Percentiles rank a stretch among this genome's conserved stretches.
Evolutionary conservation across 2,888 invertebrate species (phyloP).

Genomic region (Lysandra bellargus): DNA sequence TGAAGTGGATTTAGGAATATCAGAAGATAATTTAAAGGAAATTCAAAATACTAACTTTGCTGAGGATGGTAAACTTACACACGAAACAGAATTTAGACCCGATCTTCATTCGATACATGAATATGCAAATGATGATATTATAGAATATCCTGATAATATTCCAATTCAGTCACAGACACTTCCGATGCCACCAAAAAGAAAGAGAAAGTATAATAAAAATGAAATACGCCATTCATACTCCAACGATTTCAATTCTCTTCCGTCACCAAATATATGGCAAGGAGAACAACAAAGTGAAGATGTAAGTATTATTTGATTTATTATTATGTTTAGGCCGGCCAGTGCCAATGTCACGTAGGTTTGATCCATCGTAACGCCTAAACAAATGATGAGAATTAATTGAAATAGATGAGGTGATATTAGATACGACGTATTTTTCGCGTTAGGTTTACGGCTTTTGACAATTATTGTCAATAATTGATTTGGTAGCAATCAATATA

Average conservation of each 20-base stretch:
- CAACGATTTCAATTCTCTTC: conserved; percentile 59
- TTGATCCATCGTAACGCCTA: too few species aligned
- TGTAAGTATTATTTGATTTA: conserved; percentile 55
- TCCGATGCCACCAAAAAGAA: conserved; percentile 73
- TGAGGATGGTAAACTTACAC: conserved; percentile 51
- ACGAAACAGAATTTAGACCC: conserved; percentile 55
- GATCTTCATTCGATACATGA: conserved; percentile 71
- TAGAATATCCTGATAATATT: conserved; percentile 77
- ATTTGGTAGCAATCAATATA: neutral
- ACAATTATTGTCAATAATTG: neutral
- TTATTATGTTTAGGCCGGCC: neutral
- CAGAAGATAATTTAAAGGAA: conserved; percentile 75
- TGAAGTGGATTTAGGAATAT: conserved; percentile 67
- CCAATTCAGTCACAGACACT: conserved; percentile 69
- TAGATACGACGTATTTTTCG: too few species aligned
- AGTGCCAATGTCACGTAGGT: neutral
- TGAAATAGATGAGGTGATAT: too few species aligned
- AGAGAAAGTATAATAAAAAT: conserved; percentile 58
- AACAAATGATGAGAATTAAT: too few species aligned
- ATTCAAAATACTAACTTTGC: conserved; percentile 49
- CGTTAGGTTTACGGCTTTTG: too few species aligned
- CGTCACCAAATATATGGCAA: conserved; percentile 57
- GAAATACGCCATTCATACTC: conserved; percentile 64
- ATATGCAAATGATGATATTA: conserved; percentile 75
- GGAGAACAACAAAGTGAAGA: conserved; percentile 58